Evolutionary conservation across 2,113 vertebrate genomes (phyloP).

Genomic region (Cryptotis parvus): DNA sequence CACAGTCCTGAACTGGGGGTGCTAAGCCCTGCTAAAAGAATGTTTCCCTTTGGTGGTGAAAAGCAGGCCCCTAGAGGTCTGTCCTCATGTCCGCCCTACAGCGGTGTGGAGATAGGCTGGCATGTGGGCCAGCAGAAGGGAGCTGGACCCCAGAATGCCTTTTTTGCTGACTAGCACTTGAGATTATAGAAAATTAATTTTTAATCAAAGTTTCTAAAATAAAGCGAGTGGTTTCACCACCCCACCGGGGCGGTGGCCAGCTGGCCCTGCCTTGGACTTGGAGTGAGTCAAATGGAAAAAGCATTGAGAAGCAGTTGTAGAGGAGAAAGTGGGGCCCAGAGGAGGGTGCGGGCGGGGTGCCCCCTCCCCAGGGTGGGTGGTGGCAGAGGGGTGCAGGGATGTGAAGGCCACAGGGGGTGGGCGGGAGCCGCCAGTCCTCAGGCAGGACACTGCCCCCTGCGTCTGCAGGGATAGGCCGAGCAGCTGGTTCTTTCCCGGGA

Average conservation of each 20-base stretch:
- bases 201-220: constrained; percentile 81
- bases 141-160: constrained; percentile 36
- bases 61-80: constrained; percentile 19
- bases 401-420: constrained; percentile 66
- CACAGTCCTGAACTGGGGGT: neutral
- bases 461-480: constrained; percentile 58
- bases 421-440: too few species aligned
- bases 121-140: neutral
- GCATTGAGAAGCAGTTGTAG: constrained; percentile 43
- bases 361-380: neutral
- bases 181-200: constrained; percentile 78
- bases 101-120: too few species aligned
- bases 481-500: constrained; percentile 66
- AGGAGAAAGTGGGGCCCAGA: neutral
- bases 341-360: neutral
- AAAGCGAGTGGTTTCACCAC: constrained; percentile 76
- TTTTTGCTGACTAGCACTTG: constrained; percentile 63
- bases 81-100: neutral
- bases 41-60: neutral
- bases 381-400: constrained; percentile 41
- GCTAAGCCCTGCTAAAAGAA: neutral
- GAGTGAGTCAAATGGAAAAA: constrained; percentile 51
- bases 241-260: constrained; percentile 47
- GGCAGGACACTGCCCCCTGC: too few species aligned
- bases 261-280: constrained; percentile 55